Conservation (phyloP, 2,888 invertebrate genomes). For the Nudaria mundana region DNA sequence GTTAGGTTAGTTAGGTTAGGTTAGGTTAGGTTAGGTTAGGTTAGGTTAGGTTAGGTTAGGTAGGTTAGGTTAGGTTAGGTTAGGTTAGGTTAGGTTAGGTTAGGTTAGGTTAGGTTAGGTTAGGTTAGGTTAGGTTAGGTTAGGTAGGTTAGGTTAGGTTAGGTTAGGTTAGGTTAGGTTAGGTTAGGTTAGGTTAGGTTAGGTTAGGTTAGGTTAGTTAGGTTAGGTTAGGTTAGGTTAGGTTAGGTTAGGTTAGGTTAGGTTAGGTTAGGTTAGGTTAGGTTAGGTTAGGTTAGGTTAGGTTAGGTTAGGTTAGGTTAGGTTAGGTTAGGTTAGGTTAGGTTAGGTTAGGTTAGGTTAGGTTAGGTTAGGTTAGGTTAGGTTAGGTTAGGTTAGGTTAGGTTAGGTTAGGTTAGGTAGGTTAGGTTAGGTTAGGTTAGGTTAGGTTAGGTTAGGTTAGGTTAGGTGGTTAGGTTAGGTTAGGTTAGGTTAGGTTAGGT, state of each 20-base stretch:
- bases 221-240: constrained; percentile 18
- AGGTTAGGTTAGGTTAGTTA: constrained; percentile 16
- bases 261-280: constrained; percentile 19
- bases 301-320: constrained; percentile 17
- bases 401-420: constrained; percentile 13
- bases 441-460: constrained; percentile 15
- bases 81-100: constrained; percentile 22
- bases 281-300: constrained; percentile 16
- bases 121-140: constrained; percentile 19
- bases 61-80: constrained; percentile 12
- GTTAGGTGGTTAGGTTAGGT: constrained; percentile 14
- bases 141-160: constrained; percentile 21
- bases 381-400: constrained; percentile 15
- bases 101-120: constrained; percentile 22
- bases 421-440: constrained; percentile 14
- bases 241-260: constrained; percentile 18
- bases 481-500: constrained; percentile 13
- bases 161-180: constrained; percentile 27
- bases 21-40: constrained; percentile 15
- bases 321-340: constrained; percentile 14
- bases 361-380: constrained; percentile 15
- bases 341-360: constrained; percentile 15
- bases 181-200: constrained; percentile 20
- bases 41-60: constrained; percentile 18
- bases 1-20: constrained; percentile 11